phyloP scores from a whole-genome alignment of 2,797 vertebrate species.

The Hydrophis major region DNA sequence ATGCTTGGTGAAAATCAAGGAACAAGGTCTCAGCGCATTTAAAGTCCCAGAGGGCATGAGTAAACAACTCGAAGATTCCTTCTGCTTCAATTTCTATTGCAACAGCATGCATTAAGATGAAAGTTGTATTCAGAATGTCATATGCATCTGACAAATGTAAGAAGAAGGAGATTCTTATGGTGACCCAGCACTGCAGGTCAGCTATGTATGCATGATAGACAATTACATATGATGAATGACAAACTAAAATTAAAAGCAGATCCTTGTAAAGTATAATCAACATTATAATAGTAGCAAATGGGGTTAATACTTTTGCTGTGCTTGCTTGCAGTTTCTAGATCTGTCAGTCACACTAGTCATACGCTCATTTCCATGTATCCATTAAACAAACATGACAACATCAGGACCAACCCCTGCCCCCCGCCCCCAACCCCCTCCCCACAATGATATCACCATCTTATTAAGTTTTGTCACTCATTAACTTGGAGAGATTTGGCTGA shows the following conservation, averaged over 20 bases:
- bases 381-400: not conserved
- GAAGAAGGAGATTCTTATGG: not conserved
- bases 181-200: not conserved
- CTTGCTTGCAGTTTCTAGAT: not conserved
- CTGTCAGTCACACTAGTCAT: not conserved
- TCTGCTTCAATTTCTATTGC: conserved; percentile 64
- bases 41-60: conserved; percentile 20
- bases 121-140: conserved; percentile 58
- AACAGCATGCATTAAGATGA: conserved; percentile 55
- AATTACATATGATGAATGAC: not conserved
- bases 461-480: not conserved
- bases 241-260: conserved; percentile 11
- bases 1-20: conserved; percentile 1
- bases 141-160: conserved; percentile 29
- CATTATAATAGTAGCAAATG: not conserved
- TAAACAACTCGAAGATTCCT: conserved; percentile 33
- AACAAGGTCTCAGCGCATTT: conserved; percentile 28
- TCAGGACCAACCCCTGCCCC: not conserved
- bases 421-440: not conserved
- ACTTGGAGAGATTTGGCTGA: not conserved
- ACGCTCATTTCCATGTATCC: not conserved
- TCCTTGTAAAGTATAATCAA: not conserved
- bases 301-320: not conserved
- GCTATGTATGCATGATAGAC: not conserved
- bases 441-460: not conserved